Conservation (phyloP, 2,888 invertebrate genomes). For the Dusona sp. region DNA sequence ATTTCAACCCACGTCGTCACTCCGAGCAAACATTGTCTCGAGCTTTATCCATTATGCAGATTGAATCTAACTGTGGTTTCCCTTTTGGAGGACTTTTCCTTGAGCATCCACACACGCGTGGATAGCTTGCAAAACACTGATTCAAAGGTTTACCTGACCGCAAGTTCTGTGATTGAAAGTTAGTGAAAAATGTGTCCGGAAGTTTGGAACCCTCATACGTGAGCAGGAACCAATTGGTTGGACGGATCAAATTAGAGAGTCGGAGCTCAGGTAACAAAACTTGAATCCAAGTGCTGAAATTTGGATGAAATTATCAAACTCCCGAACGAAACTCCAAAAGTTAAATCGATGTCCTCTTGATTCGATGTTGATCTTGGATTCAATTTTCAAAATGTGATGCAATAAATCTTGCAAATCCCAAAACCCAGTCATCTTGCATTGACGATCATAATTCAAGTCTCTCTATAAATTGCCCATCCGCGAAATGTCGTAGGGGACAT, state of each 20-base stretch:
- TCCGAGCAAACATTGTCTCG: slow-evolving; percentile 83
- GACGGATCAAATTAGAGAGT: neutral
- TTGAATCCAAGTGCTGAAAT: neutral
- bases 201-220: neutral
- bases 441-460: neutral
- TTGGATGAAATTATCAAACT: neutral
- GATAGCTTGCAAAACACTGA: neutral
- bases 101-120: slow-evolving; percentile 16
- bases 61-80: slow-evolving; percentile 73
- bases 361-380: no score
- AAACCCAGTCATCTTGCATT: neutral
- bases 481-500: slow-evolving; percentile 30
- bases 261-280: neutral
- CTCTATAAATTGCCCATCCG: slow-evolving; percentile 18
- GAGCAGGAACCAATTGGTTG: neutral
- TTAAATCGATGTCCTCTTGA: neutral
- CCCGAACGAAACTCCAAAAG: neutral
- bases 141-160: slow-evolving; percentile 3
- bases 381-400: neutral
- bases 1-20: slow-evolving; percentile 68
- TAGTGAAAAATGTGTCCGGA: neutral
- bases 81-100: slow-evolving; percentile 28
- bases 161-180: neutral
- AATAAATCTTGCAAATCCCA: neutral
- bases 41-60: slow-evolving; percentile 84